Evolutionary conservation across 1,140 invertebrate species (phyloP), one percentile per base, ranked within the genome.

Genomic region (Lamellibrachia luymesi): DNA sequence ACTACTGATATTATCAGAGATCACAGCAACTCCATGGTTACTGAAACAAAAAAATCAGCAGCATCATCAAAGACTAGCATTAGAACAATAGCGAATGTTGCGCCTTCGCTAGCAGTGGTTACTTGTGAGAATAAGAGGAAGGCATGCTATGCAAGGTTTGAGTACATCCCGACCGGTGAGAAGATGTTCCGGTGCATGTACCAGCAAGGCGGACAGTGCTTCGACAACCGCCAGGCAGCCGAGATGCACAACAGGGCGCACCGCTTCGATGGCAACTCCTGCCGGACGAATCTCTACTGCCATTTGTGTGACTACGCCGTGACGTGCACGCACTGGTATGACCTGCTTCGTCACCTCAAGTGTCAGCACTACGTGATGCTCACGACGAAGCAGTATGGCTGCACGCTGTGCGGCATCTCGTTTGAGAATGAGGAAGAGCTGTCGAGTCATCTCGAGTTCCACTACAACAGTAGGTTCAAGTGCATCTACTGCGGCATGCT

Each of bases 371-470:
- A 56, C 17, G 51, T 94, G n/a, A 50, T 27, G 27, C 49, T 93
- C 17, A 93, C 92, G 17, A n/a, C 51, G 8, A 64, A 93, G 6
- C 56, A 91, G n/a, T 64, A 52, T 49, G 90, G 90, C 13, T 94
- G 93, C 92, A n/a, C 25, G 80, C 51, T 93, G 2, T 94, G 93
- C 89, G 93, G 92, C 17, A 52, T 94, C 7, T 13, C 22, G 51
- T 94, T 94, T 50, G 93, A 94, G 52, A 92, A 49, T 80, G 56
- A 94, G 92, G 93, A 94, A n/a, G 49, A 64, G n/a, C 51, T 94
- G 27, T 80, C n/a, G 38, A 50, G 80, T 89, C 93, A 94, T 80
- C 91, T 94, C 4, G 92, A 94, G 17, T 94, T 93, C 64, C 93
- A 94, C 52, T 93, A 93, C 91, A 93, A 90, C 91, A 93, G 89